Percentiles rank a stretch among this genome's conserved stretches.
phyloP scores from a whole-genome alignment of 2,797 vertebrate genomes.

The Tokudaia muenninki region DNA sequence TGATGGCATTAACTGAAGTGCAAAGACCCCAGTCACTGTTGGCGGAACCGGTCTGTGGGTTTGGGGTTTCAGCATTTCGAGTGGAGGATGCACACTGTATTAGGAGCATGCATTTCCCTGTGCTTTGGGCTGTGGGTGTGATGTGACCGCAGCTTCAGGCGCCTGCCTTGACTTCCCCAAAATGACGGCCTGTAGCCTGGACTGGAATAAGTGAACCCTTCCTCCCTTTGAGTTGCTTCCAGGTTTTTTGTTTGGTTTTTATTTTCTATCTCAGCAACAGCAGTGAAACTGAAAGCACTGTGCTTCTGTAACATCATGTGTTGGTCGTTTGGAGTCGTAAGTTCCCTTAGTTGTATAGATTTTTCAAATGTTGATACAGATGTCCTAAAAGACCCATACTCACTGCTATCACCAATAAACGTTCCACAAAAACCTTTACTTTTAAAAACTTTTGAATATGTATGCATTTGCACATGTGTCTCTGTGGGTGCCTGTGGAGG shows the following conservation, averaged over 20 bases:
- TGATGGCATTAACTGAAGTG: neutral
- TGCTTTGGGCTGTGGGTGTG: neutral
- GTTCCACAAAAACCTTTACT: neutral
- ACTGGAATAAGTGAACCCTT: neutral
- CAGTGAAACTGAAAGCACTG: neutral
- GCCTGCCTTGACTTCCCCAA: neutral
- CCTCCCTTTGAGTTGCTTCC: neutral
- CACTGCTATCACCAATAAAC: neutral
- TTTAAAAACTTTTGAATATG: neutral
- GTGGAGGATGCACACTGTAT: neutral
- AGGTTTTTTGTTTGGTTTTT: neutral
- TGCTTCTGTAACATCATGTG: neutral
- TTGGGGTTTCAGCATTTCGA: neutral
- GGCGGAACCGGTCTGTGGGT: neutral
- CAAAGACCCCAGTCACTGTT: neutral
- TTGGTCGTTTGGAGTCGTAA: neutral
- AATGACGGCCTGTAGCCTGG: fast-evolving
- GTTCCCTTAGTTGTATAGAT: neutral
- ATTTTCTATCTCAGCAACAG: neutral
- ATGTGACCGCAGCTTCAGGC: neutral
- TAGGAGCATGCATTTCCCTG: neutral
- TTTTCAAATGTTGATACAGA: neutral
- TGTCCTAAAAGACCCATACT: neutral
- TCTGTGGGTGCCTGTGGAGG: neutral
- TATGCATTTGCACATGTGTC: neutral